Conservation (phyloP, 1,140 invertebrate species). For the Cherax quadricarinatus region DNA sequence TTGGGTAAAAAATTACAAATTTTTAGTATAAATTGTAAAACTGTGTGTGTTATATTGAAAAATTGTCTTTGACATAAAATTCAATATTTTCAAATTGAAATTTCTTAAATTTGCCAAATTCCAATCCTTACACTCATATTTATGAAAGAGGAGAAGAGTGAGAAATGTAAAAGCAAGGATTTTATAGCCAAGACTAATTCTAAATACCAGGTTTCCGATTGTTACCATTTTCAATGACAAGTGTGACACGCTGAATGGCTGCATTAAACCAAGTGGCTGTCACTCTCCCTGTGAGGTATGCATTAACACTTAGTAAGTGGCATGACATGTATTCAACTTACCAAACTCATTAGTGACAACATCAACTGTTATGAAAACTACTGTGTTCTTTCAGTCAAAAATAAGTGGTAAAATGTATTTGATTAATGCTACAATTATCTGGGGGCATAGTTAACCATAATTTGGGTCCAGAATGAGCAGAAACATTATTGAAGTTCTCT, state of each 20-base stretch:
- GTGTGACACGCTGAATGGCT: constrained; percentile 40
- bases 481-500: too few species aligned
- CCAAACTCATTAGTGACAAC: neutral
- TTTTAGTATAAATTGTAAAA: too few species aligned
- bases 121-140: neutral
- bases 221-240: constrained; percentile 57
- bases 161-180: neutral
- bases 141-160: neutral
- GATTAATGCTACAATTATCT: neutral
- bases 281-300: constrained; percentile 42
- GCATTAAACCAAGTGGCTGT: constrained; percentile 41
- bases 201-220: neutral
- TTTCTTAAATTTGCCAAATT: neutral
- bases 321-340: neutral
- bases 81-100: too few species aligned
- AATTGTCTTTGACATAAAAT: too few species aligned
- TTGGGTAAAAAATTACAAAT: too few species aligned
- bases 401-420: neutral
- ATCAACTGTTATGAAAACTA: neutral
- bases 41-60: too few species aligned
- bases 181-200: neutral
- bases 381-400: neutral
- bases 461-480: neutral
- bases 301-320: neutral
- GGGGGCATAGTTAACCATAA: neutral